These are phyloP conservation scores for Minunthozetes semirufus DNA, from an alignment of 2,888 invertebrate genomes.

Conservation along the genomic window DNA sequence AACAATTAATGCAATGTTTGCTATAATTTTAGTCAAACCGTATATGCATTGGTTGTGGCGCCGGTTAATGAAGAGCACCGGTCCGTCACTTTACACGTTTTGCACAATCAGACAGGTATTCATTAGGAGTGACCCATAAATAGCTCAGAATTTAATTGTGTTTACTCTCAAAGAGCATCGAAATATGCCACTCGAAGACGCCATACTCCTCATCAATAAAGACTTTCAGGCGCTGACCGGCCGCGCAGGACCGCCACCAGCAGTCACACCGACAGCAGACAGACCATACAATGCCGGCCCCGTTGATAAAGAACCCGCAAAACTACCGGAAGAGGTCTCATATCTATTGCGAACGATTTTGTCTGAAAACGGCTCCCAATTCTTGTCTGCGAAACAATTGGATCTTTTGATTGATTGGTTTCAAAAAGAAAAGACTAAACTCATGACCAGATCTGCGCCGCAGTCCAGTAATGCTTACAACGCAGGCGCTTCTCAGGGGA, in stretches of 20 bases:
- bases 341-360: conserved; percentile 30
- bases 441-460: not conserved
- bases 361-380: conserved; percentile 33
- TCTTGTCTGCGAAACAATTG: conserved; percentile 30
- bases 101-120: conserved; percentile 36
- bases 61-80: conserved; percentile 32
- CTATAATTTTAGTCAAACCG: conserved; percentile 24
- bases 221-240: conserved; percentile 16
- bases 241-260: not conserved
- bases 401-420: conserved; percentile 34
- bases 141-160: not conserved
- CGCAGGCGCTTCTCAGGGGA: not conserved
- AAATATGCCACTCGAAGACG: conserved; percentile 35
- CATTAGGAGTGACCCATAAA: not conserved
- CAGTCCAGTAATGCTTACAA: not conserved
- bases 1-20: not conserved
- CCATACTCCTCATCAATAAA: conserved; percentile 9
- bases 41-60: conserved; percentile 34
- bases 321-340: conserved; percentile 34
- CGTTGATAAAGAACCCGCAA: not conserved
- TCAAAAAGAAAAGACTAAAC: not conserved
- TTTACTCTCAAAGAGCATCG: conserved; percentile 20
- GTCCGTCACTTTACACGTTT: conserved; percentile 30
- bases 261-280: not conserved
- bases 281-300: not conserved